A percentile compares a stretch with the other conserved stretches of the same genome.
phyloP scores from a whole-genome alignment of 2,113 vertebrate species.

The Crocuta crocuta region DNA sequence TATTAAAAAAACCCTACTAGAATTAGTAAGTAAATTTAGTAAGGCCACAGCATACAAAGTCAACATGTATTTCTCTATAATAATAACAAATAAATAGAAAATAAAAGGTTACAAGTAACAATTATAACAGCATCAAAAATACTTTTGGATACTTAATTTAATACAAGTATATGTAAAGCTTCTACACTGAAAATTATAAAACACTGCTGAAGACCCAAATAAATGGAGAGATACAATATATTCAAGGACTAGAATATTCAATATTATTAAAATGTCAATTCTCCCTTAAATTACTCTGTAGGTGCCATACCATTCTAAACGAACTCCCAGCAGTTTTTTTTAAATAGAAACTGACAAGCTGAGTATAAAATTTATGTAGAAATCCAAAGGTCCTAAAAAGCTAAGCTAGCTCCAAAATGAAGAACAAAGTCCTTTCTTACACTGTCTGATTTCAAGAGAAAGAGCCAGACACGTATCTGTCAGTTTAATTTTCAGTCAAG shows the following conservation, averaged over 20 bases:
- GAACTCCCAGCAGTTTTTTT: neutral
- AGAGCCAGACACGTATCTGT: neutral
- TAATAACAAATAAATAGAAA: neutral
- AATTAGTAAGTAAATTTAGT: neutral
- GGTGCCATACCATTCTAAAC: neutral
- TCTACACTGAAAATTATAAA: neutral
- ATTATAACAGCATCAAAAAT: neutral
- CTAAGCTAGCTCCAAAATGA: neutral
- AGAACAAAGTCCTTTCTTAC: neutral
- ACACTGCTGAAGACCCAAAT: neutral
- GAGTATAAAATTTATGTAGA: conserved; percentile 3
- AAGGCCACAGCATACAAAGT: neutral
- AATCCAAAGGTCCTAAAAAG: neutral
- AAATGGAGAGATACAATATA: neutral
- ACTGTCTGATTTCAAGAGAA: neutral
- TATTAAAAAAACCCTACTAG: neutral
- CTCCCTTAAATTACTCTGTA: neutral
- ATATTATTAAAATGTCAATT: neutral
- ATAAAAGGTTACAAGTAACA: neutral
- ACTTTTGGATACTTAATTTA: neutral
- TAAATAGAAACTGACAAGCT: neutral
- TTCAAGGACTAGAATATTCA: neutral
- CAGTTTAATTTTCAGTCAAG: neutral
- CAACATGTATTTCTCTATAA: neutral
- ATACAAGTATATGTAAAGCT: neutral